A percentile compares a stretch with the other conserved stretches of the same genome.
Conservation (phyloP, 2,888 invertebrate genomes). For the Amiota mariae region DNA sequence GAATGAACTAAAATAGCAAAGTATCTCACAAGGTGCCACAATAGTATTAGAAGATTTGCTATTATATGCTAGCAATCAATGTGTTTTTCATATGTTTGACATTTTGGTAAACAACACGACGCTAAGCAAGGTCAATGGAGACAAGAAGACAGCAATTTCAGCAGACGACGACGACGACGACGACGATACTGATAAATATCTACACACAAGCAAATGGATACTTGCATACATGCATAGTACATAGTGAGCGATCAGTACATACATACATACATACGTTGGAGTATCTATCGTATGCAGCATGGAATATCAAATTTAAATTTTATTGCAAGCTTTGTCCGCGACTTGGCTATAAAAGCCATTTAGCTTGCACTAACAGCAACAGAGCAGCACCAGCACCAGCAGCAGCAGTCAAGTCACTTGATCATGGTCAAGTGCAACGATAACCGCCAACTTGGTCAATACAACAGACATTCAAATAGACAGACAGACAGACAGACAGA, state of each 20-base stretch:
- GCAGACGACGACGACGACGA: conserved; percentile 20
- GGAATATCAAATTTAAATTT: conserved; percentile 62
- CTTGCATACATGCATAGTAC: background rate
- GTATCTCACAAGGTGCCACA: no score
- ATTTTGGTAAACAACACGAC: conserved; percentile 49
- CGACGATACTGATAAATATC: conserved; percentile 53
- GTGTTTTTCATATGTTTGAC: conserved; percentile 49
- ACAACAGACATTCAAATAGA: no score
- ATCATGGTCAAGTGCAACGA: conserved; percentile 57
- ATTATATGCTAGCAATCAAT: no score
- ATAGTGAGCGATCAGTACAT: background rate
- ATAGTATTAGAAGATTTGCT: no score
- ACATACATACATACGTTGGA: background rate
- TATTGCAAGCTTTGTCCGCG: conserved; percentile 47
- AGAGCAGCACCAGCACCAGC: no score
- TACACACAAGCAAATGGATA: conserved; percentile 42
- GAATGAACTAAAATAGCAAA: no score
- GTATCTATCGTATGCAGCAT: conserved; percentile 4
- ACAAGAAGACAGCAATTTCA: conserved; percentile 32
- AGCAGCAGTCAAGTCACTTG: conserved; percentile 8
- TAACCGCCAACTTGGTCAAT: conserved; percentile 18
- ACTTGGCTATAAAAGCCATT: conserved; percentile 8
- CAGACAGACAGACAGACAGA: background rate
- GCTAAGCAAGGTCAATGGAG: conserved; percentile 61
- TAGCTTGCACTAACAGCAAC: conserved; percentile 40